These are phyloP conservation scores for Hemicentrotus pulcherrimus DNA, from an alignment of 35 echinoderm and acorn worm species.

Conservation along the genomic window DNA sequence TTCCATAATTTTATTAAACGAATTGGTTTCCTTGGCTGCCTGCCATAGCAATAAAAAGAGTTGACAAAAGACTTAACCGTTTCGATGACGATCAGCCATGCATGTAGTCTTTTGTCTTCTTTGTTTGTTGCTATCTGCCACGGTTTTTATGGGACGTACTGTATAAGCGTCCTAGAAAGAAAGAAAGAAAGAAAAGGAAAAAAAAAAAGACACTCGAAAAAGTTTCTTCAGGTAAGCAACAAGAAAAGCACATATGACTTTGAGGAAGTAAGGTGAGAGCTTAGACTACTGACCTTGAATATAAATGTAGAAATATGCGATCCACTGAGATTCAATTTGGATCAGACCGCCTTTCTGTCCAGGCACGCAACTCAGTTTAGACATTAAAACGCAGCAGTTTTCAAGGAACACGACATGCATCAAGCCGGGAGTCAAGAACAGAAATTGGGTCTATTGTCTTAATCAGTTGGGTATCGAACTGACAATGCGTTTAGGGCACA, in stretches of 20 bases:
- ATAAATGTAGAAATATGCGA: neutral
- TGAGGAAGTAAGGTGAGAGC: neutral
- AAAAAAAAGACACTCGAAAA: no score
- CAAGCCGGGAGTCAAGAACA: neutral
- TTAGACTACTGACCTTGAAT: neutral
- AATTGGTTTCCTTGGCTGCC: no score
- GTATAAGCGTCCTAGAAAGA: neutral
- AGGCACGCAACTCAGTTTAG: neutral
- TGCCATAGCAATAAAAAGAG: no score
- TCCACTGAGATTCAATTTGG: constrained; percentile 1
- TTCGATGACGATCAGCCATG: no score
- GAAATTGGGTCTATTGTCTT: constrained; percentile 12
- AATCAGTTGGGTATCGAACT: neutral
- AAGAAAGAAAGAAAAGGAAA: neutral
- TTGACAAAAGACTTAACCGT: no score
- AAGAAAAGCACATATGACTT: neutral
- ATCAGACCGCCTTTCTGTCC: neutral
- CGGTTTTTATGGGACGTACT: no score
- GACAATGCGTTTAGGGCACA: neutral
- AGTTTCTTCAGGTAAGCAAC: neutral
- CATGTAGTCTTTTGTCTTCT: no score
- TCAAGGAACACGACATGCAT: neutral
- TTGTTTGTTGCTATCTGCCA: no score
- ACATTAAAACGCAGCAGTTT: neutral
- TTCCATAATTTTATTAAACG: no score